Evolutionary conservation across 2,888 invertebrate genomes (phyloP).

Genomic region (Choristoneura rosaceana): DNA sequence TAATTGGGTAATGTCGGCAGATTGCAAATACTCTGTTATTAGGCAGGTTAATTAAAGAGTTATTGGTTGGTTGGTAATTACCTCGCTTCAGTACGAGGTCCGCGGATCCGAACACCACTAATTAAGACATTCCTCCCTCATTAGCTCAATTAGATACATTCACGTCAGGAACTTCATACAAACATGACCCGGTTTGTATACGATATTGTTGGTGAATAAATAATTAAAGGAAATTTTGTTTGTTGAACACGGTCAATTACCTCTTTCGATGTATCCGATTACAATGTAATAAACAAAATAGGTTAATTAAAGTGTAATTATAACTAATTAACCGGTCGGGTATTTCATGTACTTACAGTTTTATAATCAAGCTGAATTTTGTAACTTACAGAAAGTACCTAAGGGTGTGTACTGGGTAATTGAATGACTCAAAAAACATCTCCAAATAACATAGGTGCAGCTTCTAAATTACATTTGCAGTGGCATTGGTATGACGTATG

Average conservation of each 20-base stretch:
- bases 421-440: too few relatives aligned
- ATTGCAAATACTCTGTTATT: conserved; percentile 83
- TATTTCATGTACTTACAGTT: too few relatives aligned
- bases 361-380: too few relatives aligned
- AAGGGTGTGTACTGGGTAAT: too few relatives aligned
- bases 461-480: too few relatives aligned
- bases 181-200: conserved; percentile 43
- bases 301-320: neutral
- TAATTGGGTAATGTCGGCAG: conserved; percentile 70
- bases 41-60: conserved; percentile 85
- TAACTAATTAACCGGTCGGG: neutral
- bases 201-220: conserved; percentile 33
- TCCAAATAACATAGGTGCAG: too few relatives aligned
- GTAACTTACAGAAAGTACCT: too few relatives aligned
- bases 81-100: conserved; percentile 79
- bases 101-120: conserved; percentile 79
- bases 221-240: conserved; percentile 32
- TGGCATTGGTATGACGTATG: too few relatives aligned
- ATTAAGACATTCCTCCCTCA: conserved; percentile 83
- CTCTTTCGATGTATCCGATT: conserved; percentile 25
- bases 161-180: conserved; percentile 65
- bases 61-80: conserved; percentile 84
- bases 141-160: conserved; percentile 81
- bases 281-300: neutral
- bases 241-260: conserved; percentile 7